Evolutionary conservation across 1,140 invertebrate genomes (phyloP).

Genomic region (Cyclargus thomasi): DNA sequence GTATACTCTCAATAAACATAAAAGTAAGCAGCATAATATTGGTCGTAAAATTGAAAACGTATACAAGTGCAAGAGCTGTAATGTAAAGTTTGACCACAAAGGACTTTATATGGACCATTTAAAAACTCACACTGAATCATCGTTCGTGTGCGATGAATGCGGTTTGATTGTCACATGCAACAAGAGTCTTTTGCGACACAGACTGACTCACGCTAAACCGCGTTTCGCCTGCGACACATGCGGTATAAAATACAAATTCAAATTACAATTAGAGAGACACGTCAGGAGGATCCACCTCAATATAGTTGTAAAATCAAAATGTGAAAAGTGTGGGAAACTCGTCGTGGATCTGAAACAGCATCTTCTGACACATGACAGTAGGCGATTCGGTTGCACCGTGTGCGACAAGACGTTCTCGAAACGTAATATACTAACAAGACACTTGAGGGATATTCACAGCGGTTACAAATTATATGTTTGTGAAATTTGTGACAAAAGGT

Average conservation of each 20-base stretch:
- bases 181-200: constrained; percentile 13
- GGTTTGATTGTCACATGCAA: not conserved
- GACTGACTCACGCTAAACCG: not conserved
- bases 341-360: constrained; percentile 23
- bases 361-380: constrained; percentile 18
- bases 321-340: constrained; percentile 19
- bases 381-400: constrained; percentile 5
- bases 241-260: not conserved
- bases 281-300: constrained; percentile 8
- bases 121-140: not conserved
- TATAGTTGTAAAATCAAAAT: constrained; percentile 14
- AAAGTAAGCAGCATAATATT: not conserved
- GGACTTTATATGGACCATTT: constrained; percentile 17
- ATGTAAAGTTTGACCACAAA: constrained; percentile 4
- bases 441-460: constrained; percentile 19
- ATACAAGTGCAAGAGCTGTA: constrained; percentile 18
- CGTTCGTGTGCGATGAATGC: constrained; percentile 5
- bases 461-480: constrained; percentile 14
- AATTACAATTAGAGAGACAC: not conserved
- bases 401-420: constrained; percentile 20
- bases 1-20: not conserved
- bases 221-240: constrained; percentile 17
- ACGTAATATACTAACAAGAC: constrained; percentile 16
- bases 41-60: not conserved
- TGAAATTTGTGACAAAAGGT: constrained; percentile 18